phyloP scores from a whole-genome alignment of 2,113 vertebrate species.

The Pluvialis apricaria region DNA sequence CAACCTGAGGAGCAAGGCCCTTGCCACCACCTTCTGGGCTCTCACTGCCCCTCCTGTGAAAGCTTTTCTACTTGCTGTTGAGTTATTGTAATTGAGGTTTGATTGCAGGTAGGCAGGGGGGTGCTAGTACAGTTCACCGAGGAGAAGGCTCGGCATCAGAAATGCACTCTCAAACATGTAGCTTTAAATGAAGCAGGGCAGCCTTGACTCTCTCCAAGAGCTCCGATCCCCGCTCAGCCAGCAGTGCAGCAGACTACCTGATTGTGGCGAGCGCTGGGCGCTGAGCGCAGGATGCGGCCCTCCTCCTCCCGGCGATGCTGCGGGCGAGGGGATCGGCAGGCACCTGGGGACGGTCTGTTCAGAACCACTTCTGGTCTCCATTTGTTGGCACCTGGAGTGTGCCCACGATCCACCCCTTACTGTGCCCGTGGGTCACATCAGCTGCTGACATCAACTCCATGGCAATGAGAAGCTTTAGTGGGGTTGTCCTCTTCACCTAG shows the following conservation, averaged over 20 bases:
- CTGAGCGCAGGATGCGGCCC: too few relatives aligned
- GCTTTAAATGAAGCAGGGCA: too few relatives aligned
- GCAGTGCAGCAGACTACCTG: too few relatives aligned
- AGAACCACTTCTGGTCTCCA: too few relatives aligned
- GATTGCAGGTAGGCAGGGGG: background rate
- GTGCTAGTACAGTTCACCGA: background rate
- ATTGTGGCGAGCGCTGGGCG: too few relatives aligned
- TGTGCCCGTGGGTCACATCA: background rate
- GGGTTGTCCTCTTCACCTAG: background rate
- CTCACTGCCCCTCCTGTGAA: background rate
- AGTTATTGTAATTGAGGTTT: background rate
- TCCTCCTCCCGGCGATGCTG: too few relatives aligned
- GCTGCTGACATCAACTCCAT: rapidly evolving
- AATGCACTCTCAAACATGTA: too few relatives aligned
- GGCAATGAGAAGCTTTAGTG: background rate
- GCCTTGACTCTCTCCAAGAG: too few relatives aligned
- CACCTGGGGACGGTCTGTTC: too few relatives aligned
- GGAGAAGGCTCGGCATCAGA: background rate
- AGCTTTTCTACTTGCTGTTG: background rate
- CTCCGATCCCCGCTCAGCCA: too few relatives aligned
- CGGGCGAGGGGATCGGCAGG: too few relatives aligned
- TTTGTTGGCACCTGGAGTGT: rapidly evolving
- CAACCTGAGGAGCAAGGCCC: background rate
- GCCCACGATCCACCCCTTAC: rapidly evolving
- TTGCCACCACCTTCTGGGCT: background rate